A percentile compares a stretch with the other conserved stretches of the same genome.
Conservation (phyloP, 2,888 invertebrate genomes). For the Platynereis dumerilii region DNA sequence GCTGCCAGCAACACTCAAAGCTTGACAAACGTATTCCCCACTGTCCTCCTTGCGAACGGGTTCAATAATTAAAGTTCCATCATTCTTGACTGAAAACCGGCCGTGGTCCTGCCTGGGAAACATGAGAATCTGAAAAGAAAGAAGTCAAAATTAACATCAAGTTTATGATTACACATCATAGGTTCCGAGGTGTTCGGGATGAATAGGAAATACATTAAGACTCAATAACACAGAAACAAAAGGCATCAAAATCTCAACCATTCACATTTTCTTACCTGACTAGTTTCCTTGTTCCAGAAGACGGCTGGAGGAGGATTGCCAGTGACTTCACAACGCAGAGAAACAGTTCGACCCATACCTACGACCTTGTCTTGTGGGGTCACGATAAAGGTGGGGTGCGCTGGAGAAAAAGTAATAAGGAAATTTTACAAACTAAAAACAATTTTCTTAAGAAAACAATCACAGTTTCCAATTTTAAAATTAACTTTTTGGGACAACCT, state of each 20-base stretch:
- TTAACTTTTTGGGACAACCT: not conserved
- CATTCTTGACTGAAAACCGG: constrained; percentile 88
- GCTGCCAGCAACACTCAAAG: constrained; percentile 68
- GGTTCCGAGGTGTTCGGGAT: too few relatives aligned
- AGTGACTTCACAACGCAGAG: constrained; percentile 39
- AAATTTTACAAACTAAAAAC: not conserved
- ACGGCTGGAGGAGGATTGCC: constrained; percentile 41
- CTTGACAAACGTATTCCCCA: constrained; percentile 41
- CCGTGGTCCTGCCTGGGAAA: constrained; percentile 56
- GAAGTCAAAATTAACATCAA: not conserved
- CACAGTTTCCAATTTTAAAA: not conserved
- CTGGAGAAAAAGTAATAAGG: constrained; percentile 18
- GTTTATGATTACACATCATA: too few relatives aligned
- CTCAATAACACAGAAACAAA: too few relatives aligned
- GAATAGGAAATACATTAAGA: too few relatives aligned
- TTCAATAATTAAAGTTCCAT: constrained; percentile 39
- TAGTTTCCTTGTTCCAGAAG: constrained; percentile 40
- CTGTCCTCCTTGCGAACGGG: constrained; percentile 38
- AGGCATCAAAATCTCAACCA: too few relatives aligned
- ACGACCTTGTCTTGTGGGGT: constrained; percentile 41
- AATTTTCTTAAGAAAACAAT: not conserved
- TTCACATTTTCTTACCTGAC: constrained; percentile 19
- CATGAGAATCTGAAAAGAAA: constrained; percentile 64
- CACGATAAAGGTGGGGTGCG: constrained; percentile 38
- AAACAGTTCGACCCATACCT: constrained; percentile 37